Evolutionary conservation across 2,797 vertebrate species (phyloP), one percentile per base, ranked within the genome.

Genomic region (Rallus crepitans): DNA sequence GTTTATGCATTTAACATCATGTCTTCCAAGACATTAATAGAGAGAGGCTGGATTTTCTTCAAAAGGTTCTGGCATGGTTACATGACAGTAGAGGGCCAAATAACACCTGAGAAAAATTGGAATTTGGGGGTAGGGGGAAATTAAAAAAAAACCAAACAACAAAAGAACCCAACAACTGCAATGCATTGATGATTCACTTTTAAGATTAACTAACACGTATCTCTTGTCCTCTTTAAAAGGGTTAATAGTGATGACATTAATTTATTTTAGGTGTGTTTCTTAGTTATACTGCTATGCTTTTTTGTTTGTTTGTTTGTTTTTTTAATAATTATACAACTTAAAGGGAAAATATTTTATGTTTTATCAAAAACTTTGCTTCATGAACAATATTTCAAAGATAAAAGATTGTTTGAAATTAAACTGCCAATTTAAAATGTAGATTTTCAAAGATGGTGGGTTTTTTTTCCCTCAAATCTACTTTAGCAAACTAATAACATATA

Each of bases 391-490:
- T 55, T 61, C 8, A 48, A 50, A 11, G 3, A 13, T 68, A 57
- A 9, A 4, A 39, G 7, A 14, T 24, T 52, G 0, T 42, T 76
- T 52, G 2, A 85, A 80, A 39, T 15, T 0, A 77, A 66, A 35
- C 68, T 42, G 6, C 0, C 1, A n/a, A 24, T 27, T 64, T 53
- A 28, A 42, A 73, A 64, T 20, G 0, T 18, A 45, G 2, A 5
- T 12, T 21, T 52, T 39, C 6, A 3, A 37, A 21, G 1, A 2
- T 50, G 33, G 18, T 17, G 2, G 1, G 5, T 2, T 2, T 35
- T 30, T n/a, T 17, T 78, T 18, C 14, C 23, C 20, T 11, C 20
- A 48, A 23, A 48, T 48, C 21, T 48, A 23, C 4, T 48, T 28
- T 15, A 75, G 2, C 0, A 53, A 71, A 3, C 0, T n/a, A 40